Conservation (phyloP, 2,888 invertebrate species). For the Napeogenes sylphis region DNA sequence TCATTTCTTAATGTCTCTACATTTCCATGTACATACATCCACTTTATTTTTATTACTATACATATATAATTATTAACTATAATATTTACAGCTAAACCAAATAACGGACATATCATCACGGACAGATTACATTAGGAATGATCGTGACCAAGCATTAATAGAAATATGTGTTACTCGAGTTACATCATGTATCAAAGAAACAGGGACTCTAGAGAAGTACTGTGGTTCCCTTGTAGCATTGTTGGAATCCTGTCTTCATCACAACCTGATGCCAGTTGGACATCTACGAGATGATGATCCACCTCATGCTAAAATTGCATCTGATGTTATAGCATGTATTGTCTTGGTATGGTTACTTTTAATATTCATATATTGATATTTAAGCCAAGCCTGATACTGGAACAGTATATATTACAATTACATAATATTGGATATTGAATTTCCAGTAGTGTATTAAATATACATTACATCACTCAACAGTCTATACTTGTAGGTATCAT, state of each 20-base stretch:
- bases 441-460: too few relatives aligned
- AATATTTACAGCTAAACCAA: conserved; percentile 79
- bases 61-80: neutral
- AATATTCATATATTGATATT: neutral
- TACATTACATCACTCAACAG: neutral
- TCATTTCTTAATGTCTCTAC: too few relatives aligned
- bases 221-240: conserved; percentile 89
- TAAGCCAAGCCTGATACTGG: neutral
- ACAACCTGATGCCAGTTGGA: conserved; percentile 87
- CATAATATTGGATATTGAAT: too few relatives aligned
- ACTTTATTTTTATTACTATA: neutral
- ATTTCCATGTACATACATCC: neutral
- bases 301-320: conserved; percentile 97
- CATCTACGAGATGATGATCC: conserved; percentile 89
- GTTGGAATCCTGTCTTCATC: conserved; percentile 91
- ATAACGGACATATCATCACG: conserved; percentile 89
- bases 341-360: conserved; percentile 83
- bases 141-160: conserved; percentile 95
- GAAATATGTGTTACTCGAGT: conserved; percentile 96
- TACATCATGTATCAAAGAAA: conserved; percentile 93
- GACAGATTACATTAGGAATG: conserved; percentile 89
- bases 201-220: conserved; percentile 90
- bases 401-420: too few relatives aligned
- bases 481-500: conserved; percentile 57
- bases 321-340: conserved; percentile 95